A percentile compares a stretch with the other conserved stretches of the same genome.
phyloP scores from a whole-genome alignment of 2,797 vertebrate species.

The Smutsia gigantea region DNA sequence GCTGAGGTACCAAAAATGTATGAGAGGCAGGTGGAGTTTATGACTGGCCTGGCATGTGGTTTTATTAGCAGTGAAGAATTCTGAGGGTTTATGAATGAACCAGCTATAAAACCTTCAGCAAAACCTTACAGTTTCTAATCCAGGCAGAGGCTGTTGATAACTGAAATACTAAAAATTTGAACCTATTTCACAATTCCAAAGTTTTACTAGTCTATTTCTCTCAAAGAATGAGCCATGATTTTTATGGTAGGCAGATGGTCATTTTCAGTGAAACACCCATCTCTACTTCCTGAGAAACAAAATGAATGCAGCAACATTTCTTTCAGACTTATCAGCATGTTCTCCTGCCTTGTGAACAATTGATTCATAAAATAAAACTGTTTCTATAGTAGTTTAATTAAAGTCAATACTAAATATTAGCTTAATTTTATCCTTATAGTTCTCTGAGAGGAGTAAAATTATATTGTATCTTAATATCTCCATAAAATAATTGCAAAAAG shows the following conservation, averaged over 20 bases:
- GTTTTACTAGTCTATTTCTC: background rate
- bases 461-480: background rate
- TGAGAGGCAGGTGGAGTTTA: background rate
- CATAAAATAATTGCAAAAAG: background rate
- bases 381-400: constrained; percentile 46
- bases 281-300: background rate
- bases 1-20: background rate
- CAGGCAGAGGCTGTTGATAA: background rate
- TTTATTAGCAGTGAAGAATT: background rate
- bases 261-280: background rate
- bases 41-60: background rate
- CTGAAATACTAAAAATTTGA: background rate
- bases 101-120: background rate
- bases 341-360: background rate
- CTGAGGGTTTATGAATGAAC: background rate
- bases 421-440: constrained; percentile 30
- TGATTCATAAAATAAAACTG: background rate
- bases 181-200: background rate
- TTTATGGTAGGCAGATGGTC: background rate
- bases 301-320: background rate
- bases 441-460: background rate
- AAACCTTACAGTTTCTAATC: background rate
- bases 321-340: background rate
- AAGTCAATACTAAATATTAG: constrained; percentile 2
- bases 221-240: background rate